phyloP scores from a whole-genome alignment of 37 sponge, comb jelly and placozoan genomes.

The Cliona cf. orientalis region DNA sequence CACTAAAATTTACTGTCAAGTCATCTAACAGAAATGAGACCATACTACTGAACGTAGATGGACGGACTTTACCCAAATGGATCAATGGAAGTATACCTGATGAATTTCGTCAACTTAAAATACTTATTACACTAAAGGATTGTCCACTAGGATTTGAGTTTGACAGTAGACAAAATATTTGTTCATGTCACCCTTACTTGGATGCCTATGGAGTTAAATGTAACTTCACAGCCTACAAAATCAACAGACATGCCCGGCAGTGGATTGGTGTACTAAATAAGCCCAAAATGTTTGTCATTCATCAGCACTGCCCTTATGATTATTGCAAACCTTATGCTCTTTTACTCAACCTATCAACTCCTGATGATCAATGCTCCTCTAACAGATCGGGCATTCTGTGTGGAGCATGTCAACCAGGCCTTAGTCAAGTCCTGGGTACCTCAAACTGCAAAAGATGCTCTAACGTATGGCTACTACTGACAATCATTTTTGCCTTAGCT shows the following conservation, averaged over 20 bases:
- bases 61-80: too few relatives aligned
- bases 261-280: background rate
- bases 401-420: background rate
- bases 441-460: background rate
- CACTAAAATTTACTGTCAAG: too few relatives aligned
- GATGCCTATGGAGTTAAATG: background rate
- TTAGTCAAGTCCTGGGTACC: background rate
- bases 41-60: too few relatives aligned
- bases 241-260: background rate
- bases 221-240: background rate
- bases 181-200: background rate
- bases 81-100: background rate
- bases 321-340: background rate
- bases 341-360: background rate
- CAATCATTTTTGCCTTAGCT: background rate
- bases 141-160: background rate
- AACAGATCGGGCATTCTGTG: background rate
- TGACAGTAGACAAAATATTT: background rate
- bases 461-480: background rate
- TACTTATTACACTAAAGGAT: background rate
- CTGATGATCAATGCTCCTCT: background rate
- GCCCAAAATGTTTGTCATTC: background rate
- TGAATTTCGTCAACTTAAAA: background rate
- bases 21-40: too few relatives aligned
- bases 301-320: background rate